Evolutionary conservation across 2,797 vertebrate genomes (phyloP).

Genomic region (Triplophysa yarkandensis): DNA sequence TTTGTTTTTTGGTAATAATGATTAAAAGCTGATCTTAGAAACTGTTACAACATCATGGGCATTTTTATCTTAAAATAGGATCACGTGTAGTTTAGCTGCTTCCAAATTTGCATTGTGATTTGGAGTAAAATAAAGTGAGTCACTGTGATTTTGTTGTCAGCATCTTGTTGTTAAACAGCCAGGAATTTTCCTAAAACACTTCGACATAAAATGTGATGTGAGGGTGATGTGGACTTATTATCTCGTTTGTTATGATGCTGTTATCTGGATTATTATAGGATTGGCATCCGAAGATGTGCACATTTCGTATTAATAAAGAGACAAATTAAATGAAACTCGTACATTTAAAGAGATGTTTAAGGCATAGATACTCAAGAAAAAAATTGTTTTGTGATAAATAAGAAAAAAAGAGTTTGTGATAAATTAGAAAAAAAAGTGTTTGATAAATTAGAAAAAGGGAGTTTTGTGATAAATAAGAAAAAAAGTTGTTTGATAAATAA

Average conservation of each 20-base stretch:
- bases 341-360: too few species aligned
- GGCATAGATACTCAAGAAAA: too few species aligned
- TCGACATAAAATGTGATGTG: not conserved
- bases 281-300: not conserved
- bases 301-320: slow-evolving; percentile 2
- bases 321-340: not conserved
- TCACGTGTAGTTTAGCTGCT: not conserved
- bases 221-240: slow-evolving; percentile 11
- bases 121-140: not conserved
- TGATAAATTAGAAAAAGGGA: too few species aligned
- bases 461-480: too few species aligned
- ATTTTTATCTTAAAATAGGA: not conserved
- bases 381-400: too few species aligned
- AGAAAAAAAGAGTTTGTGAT: too few species aligned
- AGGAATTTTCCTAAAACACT: slow-evolving; percentile 1
- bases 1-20: slow-evolving; percentile 19
- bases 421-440: too few species aligned
- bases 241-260: slow-evolving; percentile 11
- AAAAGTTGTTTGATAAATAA: too few species aligned
- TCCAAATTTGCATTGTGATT: not conserved
- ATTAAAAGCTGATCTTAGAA: slow-evolving; percentile 2
- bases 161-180: slow-evolving; percentile 3
- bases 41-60: slow-evolving; percentile 8
- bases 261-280: not conserved
- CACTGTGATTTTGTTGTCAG: not conserved